Conservation (phyloP, 2,113 vertebrate genomes). For the Myrmecobius fasciatus region DNA sequence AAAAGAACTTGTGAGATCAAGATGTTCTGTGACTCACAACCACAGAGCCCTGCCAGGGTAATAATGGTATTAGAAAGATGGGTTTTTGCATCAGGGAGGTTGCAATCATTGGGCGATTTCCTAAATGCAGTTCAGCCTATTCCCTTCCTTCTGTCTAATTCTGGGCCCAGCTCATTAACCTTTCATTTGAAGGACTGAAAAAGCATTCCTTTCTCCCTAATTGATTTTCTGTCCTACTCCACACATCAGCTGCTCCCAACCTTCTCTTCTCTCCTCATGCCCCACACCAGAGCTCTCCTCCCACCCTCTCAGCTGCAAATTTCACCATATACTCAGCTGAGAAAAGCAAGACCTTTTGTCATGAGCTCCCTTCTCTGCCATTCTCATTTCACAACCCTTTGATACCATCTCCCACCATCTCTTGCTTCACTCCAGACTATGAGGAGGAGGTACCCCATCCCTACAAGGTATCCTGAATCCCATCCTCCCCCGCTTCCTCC, state of each 20-base stretch:
- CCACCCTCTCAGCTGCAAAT: neutral
- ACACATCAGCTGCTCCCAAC: neutral
- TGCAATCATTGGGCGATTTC: neutral
- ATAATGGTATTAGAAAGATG: neutral
- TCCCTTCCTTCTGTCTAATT: neutral
- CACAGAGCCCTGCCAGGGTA: neutral
- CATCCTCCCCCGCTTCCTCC: neutral
- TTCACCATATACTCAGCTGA: neutral
- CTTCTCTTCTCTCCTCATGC: neutral
- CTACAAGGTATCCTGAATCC: neutral
- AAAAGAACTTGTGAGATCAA: neutral
- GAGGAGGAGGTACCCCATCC: neutral
- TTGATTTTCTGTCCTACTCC: neutral
- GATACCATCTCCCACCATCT: neutral
- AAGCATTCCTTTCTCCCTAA: neutral
- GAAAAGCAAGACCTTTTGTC: neutral
- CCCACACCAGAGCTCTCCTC: neutral
- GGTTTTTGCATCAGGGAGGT: neutral
- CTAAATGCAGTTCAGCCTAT: neutral
- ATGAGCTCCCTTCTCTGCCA: neutral
- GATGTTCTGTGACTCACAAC: neutral
- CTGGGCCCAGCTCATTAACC: neutral
- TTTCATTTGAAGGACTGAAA: neutral
- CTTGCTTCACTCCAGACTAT: neutral
- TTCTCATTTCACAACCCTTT: neutral